Base-by-base conservation (phyloP, 2,113 vertebrate genomes). In the Hipposideros armiger region DNA sequence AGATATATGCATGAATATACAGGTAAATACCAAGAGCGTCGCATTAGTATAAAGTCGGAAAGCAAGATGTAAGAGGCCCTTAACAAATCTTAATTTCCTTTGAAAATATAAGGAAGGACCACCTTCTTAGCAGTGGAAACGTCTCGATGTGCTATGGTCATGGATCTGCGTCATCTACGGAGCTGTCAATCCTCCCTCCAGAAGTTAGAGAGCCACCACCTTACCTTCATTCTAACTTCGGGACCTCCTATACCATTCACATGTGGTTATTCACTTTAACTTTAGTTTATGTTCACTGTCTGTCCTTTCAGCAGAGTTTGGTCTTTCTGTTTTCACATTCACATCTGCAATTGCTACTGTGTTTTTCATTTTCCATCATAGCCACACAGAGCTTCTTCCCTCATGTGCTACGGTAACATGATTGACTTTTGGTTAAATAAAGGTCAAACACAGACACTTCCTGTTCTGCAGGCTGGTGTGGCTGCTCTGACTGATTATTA, bases 401-500 rank as follows among this genome's bases (percentile, higher is more conserved):
- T 95, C 86, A 83, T 91, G 74, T 72, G n/a, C 54, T 69, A 28
- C 47, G 91, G n/a, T 67, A 91, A 93, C n/a, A 85, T 16, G 36
- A 90, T 86, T 11, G 0, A 11, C 90, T 96, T 94, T 82, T 58
- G 87, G 13, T 92, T 97, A 98, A 98, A 89, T 84, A 97, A 98
- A 98, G 87, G 95, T 97, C 86, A 97, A 94, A 81, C 77, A 85
- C 11, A 94, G 82, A 83, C 13, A 40, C 11, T 87, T 91, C 82
- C 54, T 20, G 66, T 94, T 98, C 87, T 90, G 69, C 90, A 94
- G 90, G 87, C 84, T 96, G 3, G 89, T 17, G 3, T 42, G 40
- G 28, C 66, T 86, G 54, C 56, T 95, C 77, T 94, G 56, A 82
- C 82, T 95, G 97, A 97, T 97, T 97, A 45, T 15, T 77, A 42